These are phyloP conservation scores for Catharus minimus DNA, from an alignment of 2,113 vertebrate species.

Conservation along the genomic window DNA sequence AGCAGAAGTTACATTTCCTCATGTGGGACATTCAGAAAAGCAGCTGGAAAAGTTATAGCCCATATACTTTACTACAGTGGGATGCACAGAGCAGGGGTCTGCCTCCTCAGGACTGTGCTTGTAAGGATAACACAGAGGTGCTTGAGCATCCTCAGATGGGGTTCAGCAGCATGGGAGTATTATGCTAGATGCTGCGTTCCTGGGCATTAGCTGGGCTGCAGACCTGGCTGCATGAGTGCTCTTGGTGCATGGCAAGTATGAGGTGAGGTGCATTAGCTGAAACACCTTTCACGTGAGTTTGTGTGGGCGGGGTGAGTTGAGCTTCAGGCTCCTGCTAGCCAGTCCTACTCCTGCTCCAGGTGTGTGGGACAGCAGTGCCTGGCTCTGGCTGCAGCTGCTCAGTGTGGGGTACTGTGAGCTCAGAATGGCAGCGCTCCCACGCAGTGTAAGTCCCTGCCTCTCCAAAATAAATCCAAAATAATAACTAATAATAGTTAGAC, in stretches of 20 bases:
- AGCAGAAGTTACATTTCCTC: neutral
- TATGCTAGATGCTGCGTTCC: neutral
- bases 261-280: rapidly evolving
- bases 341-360: neutral
- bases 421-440: rapidly evolving
- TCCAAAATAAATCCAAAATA: neutral
- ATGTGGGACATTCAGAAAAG: neutral
- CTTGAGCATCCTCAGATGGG: neutral
- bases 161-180: neutral
- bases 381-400: neutral
- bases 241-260: neutral
- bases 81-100: neutral
- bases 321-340: neutral
- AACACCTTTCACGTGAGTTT: rapidly evolving
- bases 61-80: neutral
- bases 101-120: neutral
- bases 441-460: rapidly evolving
- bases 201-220: neutral
- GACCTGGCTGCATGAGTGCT: rapidly evolving
- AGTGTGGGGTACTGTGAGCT: neutral
- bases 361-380: neutral
- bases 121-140: neutral
- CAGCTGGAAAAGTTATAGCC: neutral
- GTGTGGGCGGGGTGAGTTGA: neutral
- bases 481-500: neutral